Base-by-base conservation (phyloP, 2,888 invertebrate genomes). In the Lasius fuliginosus region DNA sequence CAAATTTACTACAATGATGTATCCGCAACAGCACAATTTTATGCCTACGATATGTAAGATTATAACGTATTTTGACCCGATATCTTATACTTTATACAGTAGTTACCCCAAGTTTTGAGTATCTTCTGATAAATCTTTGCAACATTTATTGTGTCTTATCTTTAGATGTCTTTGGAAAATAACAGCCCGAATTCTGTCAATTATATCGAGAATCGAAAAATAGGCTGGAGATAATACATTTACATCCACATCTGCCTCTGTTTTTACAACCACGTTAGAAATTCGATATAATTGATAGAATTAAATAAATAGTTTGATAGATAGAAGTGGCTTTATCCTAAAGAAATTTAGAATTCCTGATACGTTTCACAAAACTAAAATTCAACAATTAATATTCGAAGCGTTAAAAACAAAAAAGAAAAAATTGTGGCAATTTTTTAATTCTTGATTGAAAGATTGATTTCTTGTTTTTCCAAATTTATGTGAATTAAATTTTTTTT, bases 1-100 rank as follows among this genome's bases (percentile, higher is more conserved):
- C 79, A 81, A 81, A 71, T 81, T 71, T 81, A 81, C 79, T 81
- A 71, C 79, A 73, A 81, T 73, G 79, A 81, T 56, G 79, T 79
- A 79, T n/a, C 76, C 40, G 12, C 77, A 77, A 58, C 71, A 71
- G 79, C 73, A 81, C 60, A 60, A 40, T 71, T 73, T 62, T 81
- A 81, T 36, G 73, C 79, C 36, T 81, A 73, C 46, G 60, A 81
- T 73, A 33, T 81, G 79, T 81, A 81, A 81, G 79, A 27, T 60
- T 36, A 60, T 6, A 68, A 77, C 9, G 67, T 46, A 62, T 71
- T 79, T 33, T 79, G 73, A 58, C 33, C 23, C 40, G 79, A 60
- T 79, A 36, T 23, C 58, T 79, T 11, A 36, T 33, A 33, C 5
- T 46, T 79, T 11, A 36, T 33, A 33, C 5, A 36, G 9, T 36